These are phyloP conservation scores for Lepidurus couesii DNA, from an alignment of 1,140 invertebrate genomes.

Conservation along the genomic window DNA sequence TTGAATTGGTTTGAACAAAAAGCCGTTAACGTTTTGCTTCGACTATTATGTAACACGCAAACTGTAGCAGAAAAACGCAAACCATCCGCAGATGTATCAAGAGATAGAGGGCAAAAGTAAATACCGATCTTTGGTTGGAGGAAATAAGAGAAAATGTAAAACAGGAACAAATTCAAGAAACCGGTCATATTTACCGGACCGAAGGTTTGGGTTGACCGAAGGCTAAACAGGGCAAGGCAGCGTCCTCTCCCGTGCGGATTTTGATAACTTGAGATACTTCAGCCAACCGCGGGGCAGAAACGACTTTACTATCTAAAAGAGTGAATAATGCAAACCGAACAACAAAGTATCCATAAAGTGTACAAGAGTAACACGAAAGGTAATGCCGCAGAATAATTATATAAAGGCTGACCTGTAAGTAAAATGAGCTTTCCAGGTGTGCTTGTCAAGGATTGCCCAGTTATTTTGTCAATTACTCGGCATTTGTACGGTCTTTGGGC, in stretches of 20 bases:
- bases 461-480: conserved; percentile 45
- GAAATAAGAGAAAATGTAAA: conserved; percentile 23
- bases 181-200: conserved; percentile 39
- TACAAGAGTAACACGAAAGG: too few relatives aligned
- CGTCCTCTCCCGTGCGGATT: conserved; percentile 35
- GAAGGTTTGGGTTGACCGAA: conserved; percentile 45
- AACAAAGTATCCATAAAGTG: too few relatives aligned
- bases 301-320: background rate
- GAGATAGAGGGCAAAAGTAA: too few relatives aligned
- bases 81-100: too few relatives aligned
- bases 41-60: too few relatives aligned
- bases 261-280: background rate
- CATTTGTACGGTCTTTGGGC: conserved; percentile 44
- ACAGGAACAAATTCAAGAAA: conserved; percentile 24
- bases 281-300: background rate
- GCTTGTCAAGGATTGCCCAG: conserved; percentile 45
- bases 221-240: conserved; percentile 42
- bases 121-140: background rate
- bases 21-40: too few relatives aligned
- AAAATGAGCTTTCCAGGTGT: conserved; percentile 44
- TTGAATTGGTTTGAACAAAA: too few relatives aligned
- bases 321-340: background rate
- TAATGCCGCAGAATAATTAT: background rate
- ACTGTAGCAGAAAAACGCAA: too few relatives aligned
- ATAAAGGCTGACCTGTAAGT: conserved; percentile 26